Evolutionary conservation across 2,888 invertebrate genomes (phyloP).

Genomic region (Polietes domitor): DNA sequence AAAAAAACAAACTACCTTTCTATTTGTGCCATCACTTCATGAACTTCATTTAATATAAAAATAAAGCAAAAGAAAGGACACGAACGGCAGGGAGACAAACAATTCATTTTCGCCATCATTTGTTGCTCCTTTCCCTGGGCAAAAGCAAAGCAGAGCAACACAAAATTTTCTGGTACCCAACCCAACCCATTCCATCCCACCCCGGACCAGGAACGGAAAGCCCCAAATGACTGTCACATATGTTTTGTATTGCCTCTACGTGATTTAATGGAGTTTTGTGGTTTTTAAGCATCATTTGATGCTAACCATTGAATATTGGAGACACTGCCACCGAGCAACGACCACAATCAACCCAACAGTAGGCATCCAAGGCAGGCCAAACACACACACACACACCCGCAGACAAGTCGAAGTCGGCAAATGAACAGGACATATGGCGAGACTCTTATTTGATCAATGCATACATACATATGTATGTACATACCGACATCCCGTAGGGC

Average conservation of each 20-base stretch:
- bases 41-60: conserved; percentile 8
- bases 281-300: conserved; percentile 65
- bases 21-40: conserved; percentile 24
- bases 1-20: conserved; percentile 32
- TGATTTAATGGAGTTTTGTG: conserved; percentile 68
- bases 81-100: neutral
- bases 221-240: conserved; percentile 58
- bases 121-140: neutral
- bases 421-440: conserved; percentile 54
- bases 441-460: conserved; percentile 53
- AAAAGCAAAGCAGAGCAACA: too few relatives aligned
- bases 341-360: neutral
- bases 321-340: neutral
- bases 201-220: conserved; percentile 9
- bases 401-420: neutral
- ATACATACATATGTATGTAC: neutral
- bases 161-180: neutral
- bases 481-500: neutral
- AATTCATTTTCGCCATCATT: neutral
- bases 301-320: conserved; percentile 31
- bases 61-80: neutral
- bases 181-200: too few relatives aligned
- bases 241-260: conserved; percentile 65
- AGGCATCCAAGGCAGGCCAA: neutral
- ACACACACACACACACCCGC: neutral